Percentiles rank a stretch among this genome's conserved stretches.
These are phyloP conservation scores for Drosophila ustulata DNA, from an alignment of 2,888 invertebrate genomes.

Conservation along the genomic window DNA sequence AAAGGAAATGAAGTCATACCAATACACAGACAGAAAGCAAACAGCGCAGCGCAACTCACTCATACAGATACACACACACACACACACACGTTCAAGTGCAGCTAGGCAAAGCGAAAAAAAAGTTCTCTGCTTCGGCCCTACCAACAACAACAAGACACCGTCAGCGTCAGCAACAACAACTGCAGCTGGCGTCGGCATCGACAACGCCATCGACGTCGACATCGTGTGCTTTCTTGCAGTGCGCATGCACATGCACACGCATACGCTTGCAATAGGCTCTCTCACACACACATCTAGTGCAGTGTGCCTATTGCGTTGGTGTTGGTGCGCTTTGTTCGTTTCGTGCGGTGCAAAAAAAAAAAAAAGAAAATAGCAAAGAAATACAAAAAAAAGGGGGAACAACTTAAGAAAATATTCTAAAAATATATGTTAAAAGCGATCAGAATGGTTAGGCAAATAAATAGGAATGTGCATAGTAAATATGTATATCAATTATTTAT, in stretches of 20 bases:
- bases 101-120: conserved; percentile 68
- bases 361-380: conserved; percentile 22
- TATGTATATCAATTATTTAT: conserved; percentile 11
- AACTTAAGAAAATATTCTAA: conserved; percentile 40
- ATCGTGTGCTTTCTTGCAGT: conserved; percentile 55
- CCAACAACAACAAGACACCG: conserved; percentile 46
- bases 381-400: conserved; percentile 17
- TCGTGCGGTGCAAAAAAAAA: conserved; percentile 43
- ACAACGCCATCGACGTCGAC: conserved; percentile 20
- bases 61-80: conserved; percentile 12
- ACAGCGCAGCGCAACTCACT: conserved; percentile 16
- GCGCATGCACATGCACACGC: conserved; percentile 75
- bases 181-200: conserved; percentile 20
- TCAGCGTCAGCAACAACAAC: conserved; percentile 52
- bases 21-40: conserved; percentile 52
- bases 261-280: conserved; percentile 33
- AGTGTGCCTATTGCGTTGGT: conserved; percentile 36
- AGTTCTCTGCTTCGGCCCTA: conserved; percentile 39
- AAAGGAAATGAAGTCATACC: conserved; percentile 84
- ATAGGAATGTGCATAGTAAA: conserved; percentile 1
- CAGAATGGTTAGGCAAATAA: conserved; percentile 7
- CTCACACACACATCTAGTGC: conserved; percentile 33
- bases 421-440: conserved; percentile 36
- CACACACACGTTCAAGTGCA: conserved; percentile 51
- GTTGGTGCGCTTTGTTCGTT: conserved; percentile 72